A percentile compares a stretch with the other conserved stretches of the same genome.
phyloP scores from a whole-genome alignment of 2,113 vertebrate genomes.

The Misgurnus mizolepis region DNA sequence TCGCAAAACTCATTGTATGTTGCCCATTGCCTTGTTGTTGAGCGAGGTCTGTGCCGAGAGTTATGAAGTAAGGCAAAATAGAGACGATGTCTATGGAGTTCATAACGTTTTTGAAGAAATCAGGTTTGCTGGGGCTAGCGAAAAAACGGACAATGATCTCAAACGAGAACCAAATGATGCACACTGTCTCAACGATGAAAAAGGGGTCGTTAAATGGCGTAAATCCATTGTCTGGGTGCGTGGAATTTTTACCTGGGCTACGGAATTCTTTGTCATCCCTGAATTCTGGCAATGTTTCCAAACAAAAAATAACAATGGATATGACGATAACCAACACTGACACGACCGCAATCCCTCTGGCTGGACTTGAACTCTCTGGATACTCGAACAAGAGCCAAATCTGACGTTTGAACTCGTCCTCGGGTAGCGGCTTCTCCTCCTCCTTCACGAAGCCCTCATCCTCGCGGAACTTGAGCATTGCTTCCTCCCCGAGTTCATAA shows the following conservation, averaged over 20 bases:
- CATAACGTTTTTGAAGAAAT: slow-evolving; percentile 98
- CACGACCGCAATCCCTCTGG: slow-evolving; percentile 94
- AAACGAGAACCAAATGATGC: slow-evolving; percentile 99
- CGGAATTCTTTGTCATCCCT: slow-evolving; percentile 89
- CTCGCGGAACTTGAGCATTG: slow-evolving; percentile 94
- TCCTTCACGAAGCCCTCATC: slow-evolving; percentile 97
- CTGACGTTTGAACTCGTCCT: slow-evolving; percentile 95
- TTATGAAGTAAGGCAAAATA: slow-evolving; percentile 99
- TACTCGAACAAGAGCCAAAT: slow-evolving; percentile 99
- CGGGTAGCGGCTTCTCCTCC: slow-evolving; percentile 89
- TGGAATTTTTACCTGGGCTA: slow-evolving; percentile 78
- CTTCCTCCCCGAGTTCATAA: slow-evolving; percentile 95
- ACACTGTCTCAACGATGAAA: slow-evolving; percentile 98
- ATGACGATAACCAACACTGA: slow-evolving; percentile 97
- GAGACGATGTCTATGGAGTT: slow-evolving; percentile 98
- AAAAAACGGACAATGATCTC: slow-evolving; percentile 97
- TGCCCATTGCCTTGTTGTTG: slow-evolving; percentile 87
- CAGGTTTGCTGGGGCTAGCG: slow-evolving; percentile 91
- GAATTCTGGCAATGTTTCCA: slow-evolving; percentile 96
- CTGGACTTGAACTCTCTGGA: slow-evolving; percentile 94
- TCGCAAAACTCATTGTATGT: slow-evolving; percentile 98
- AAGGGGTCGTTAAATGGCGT: slow-evolving; percentile 97
- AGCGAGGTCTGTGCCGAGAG: slow-evolving; percentile 94
- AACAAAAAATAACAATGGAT: slow-evolving; percentile 96
- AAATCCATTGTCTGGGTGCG: slow-evolving; percentile 78